These are phyloP conservation scores for Cynodonichthys magdalenae DNA, from an alignment of 2,797 vertebrate species.

Conservation along the genomic window DNA sequence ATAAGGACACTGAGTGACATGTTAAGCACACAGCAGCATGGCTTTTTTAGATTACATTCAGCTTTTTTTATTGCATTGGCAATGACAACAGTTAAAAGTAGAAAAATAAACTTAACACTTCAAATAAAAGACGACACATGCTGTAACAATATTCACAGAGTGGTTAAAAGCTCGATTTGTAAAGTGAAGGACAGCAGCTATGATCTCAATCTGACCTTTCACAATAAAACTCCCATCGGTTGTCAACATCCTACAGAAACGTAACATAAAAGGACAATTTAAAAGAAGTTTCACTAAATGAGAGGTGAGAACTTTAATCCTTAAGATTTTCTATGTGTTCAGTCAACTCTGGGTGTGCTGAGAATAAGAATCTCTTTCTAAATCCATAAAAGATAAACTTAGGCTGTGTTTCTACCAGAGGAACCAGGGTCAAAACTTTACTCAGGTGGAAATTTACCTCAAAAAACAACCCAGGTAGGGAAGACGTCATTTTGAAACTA, in stretches of 20 bases:
- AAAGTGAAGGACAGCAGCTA: constrained; percentile 22
- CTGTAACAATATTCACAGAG: constrained; percentile 5
- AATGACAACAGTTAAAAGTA: constrained; percentile 20
- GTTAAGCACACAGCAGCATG: constrained; percentile 76
- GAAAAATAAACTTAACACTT: neutral
- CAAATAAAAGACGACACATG: constrained; percentile 21
- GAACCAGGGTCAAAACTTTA: too few relatives aligned
- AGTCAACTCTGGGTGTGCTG: too few relatives aligned
- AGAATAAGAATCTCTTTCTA: too few relatives aligned
- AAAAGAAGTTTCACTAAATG: constrained; percentile 4
- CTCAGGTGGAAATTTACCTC: too few relatives aligned
- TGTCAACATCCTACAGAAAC: constrained; percentile 32
- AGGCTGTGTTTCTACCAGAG: too few relatives aligned
- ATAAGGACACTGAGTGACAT: constrained; percentile 67
- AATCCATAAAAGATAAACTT: too few relatives aligned
- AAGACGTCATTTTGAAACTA: too few relatives aligned
- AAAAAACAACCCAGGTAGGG: too few relatives aligned
- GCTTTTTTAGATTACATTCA: constrained; percentile 81
- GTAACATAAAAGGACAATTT: constrained; percentile 34
- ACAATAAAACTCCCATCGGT: constrained; percentile 50
- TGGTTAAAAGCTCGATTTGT: constrained; percentile 27
- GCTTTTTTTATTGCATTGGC: constrained; percentile 58
- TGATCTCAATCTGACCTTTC: constrained; percentile 49
- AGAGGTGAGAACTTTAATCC: neutral
- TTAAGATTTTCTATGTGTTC: too few relatives aligned